phyloP scores from a whole-genome alignment of 2,113 vertebrate species.

The Probosciger aterrimus region DNA sequence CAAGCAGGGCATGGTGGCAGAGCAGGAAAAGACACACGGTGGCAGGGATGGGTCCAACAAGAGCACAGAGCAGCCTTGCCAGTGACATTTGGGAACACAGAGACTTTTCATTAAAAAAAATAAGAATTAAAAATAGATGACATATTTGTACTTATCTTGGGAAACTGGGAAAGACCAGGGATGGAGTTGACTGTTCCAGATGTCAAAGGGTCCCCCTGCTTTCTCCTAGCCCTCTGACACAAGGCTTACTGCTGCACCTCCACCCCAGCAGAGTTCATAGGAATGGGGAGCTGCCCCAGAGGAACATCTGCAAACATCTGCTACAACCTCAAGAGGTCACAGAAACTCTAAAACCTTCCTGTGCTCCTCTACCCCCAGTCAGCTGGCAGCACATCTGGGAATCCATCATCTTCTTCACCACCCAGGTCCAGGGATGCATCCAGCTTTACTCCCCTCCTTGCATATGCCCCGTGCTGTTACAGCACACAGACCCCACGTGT shows the following conservation, averaged over 20 bases:
- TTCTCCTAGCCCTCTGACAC: not conserved
- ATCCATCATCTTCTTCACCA: not conserved
- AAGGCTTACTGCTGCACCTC: not conserved
- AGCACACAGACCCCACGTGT: rapidly evolving
- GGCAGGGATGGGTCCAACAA: not conserved
- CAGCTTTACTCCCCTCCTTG: not conserved
- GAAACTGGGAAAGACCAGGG: not conserved
- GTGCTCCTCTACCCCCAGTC: not conserved
- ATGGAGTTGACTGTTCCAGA: not conserved
- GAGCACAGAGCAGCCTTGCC: not conserved
- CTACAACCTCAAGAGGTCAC: not conserved
- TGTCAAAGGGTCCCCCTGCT: not conserved
- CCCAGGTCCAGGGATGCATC: not conserved
- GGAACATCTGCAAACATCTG: not conserved
- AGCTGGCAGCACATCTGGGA: not conserved
- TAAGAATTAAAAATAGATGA: not conserved
- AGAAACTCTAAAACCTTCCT: not conserved
- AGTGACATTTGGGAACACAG: not conserved
- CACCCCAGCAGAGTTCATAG: not conserved
- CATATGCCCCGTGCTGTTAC: not conserved
- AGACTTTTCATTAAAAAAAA: not conserved
- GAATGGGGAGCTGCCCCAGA: not conserved
- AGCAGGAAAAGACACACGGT: not conserved
- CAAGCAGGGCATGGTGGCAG: not conserved
- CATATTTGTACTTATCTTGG: not conserved